Base-by-base conservation (phyloP, 2,888 invertebrate genomes). In the Strigamia maritima region DNA sequence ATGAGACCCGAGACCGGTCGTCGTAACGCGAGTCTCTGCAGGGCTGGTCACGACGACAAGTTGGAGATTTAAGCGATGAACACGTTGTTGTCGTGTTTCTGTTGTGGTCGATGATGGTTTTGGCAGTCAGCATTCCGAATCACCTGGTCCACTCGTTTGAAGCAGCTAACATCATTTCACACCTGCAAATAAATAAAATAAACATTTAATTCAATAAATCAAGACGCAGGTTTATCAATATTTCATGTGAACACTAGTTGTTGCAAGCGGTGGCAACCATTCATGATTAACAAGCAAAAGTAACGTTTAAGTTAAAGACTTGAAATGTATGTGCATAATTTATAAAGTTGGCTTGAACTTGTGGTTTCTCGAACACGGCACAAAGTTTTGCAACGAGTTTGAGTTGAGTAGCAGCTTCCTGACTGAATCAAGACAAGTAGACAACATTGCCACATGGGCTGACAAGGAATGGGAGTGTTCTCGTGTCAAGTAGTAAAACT, bases 41-140 rank as follows among this genome's bases (percentile, higher is more conserved):
- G 16, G 19, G n/a, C 10, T 60, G 60, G 10, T 60, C n/a, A 19
- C 60, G 60, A 60, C 60, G 60, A 60, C 60, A 60, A 19, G 19
- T 19, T 60, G 60, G 19, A 19, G 60, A 60, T 60, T 60, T 60
- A 16, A 60, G 8, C 60, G 60, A 60, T 1, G 60, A 60, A 60
- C 60, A 60, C 60, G 60, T 60, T 22, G 75, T 60, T 22, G 75
- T 75, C n/a, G 75, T 75, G 35, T 75, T 75, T 14, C 75, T 28
- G n/a, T 75, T 75, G 75, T 75, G 75, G 28, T 75, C 75, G 35
- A 35, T 26, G 26, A 31, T 26, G 7, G 75, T 22, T 19, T 19
- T 60, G n/a, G 60, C 8, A 60, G 60, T 60, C 60, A 60, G 60
- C 60, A 60, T 60, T 8, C 60, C 60, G 60, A 60, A 19, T 60